Evolutionary conservation across 2,113 vertebrate genomes (phyloP).

Genomic region (human (Homo sapiens)): DNA sequence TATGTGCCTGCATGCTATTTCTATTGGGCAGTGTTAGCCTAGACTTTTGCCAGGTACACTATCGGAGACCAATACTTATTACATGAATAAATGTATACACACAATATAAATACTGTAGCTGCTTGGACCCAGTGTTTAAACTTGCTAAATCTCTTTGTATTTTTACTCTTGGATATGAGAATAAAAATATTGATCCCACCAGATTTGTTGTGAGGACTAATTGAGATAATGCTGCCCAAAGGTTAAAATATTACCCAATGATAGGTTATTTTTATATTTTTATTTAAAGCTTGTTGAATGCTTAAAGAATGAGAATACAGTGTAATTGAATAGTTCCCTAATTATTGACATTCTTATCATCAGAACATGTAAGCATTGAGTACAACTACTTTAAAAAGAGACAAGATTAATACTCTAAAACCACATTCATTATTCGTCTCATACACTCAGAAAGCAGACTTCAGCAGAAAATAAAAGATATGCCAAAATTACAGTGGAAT

Average conservation of each 20-base stretch:
- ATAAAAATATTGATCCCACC: slow-evolving; percentile 14
- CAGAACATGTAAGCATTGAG: slow-evolving; percentile 24
- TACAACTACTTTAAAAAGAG: background rate
- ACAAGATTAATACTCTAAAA: slow-evolving; percentile 27
- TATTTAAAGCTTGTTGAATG: slow-evolving; percentile 10
- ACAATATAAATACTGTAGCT: background rate
- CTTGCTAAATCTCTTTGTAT: background rate
- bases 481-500: background rate
- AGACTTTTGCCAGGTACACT: background rate
- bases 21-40: background rate
- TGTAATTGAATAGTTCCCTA: slow-evolving; percentile 37
- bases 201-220: background rate
- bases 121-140: background rate
- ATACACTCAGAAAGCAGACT: background rate
- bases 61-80: background rate
- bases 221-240: background rate
- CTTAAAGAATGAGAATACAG: background rate
- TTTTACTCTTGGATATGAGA: background rate
- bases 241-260: slow-evolving; percentile 34
- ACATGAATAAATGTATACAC: background rate
- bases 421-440: slow-evolving; percentile 15
- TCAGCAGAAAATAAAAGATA: slow-evolving; percentile 31
- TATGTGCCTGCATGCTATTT: background rate
- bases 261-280: background rate
- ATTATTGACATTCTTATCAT: slow-evolving; percentile 29